Conservation (phyloP, 2,113 vertebrate genomes). For the Syngnathus scovelli region DNA sequence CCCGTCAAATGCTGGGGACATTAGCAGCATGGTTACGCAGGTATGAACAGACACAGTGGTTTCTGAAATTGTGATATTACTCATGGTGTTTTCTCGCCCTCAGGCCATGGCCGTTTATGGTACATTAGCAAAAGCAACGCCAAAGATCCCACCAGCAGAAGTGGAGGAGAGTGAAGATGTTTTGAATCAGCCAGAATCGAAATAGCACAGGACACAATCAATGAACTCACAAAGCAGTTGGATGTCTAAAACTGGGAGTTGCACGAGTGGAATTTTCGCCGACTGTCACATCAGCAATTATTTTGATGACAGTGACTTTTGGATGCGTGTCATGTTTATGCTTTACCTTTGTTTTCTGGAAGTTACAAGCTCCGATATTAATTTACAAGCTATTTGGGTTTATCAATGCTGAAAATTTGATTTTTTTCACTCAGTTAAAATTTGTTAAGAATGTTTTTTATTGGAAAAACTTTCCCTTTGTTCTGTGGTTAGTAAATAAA, state of each 20-base stretch:
- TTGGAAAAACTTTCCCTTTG: neutral
- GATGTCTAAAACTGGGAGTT: neutral
- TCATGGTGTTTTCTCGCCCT: neutral
- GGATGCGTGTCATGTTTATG: neutral
- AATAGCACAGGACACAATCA: constrained; percentile 20
- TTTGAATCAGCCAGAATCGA: neutral
- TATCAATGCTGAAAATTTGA: neutral
- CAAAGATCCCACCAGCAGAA: neutral
- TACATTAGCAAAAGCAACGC: constrained; percentile 44
- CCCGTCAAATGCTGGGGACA: constrained; percentile 80
- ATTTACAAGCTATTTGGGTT: neutral
- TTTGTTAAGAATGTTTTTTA: neutral
- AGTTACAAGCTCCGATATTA: neutral
- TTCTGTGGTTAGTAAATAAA: neutral
- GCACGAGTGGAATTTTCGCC: constrained; percentile 17
- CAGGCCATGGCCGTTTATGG: constrained; percentile 72
- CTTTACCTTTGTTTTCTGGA: neutral
- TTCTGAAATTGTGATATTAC: neutral
- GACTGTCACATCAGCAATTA: constrained; percentile 10
- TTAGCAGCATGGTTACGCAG: constrained; percentile 91
- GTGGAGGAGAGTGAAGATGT: constrained; percentile 12
- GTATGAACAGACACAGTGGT: constrained; percentile 54
- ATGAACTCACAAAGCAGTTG: constrained; percentile 16
- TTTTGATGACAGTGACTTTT: constrained; percentile 2
- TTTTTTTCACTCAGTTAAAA: neutral